Evolutionary conservation across 30 jellyfish, hydroid and myxozoan species (phyloP).

Genomic region (Hydractinia symbiolongicarpus): DNA sequence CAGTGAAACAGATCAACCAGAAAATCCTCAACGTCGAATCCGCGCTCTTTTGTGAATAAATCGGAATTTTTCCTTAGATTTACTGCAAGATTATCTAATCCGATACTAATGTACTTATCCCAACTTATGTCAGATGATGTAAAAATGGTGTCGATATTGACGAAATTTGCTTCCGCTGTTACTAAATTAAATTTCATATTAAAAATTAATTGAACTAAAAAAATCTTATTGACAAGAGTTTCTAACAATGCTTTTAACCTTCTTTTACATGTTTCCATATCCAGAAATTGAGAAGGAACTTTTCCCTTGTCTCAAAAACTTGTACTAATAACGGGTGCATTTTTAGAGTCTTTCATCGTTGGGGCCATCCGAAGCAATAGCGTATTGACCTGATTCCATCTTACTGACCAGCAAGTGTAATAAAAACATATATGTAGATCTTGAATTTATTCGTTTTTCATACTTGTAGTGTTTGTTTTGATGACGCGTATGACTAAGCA

Average conservation of each 20-base stretch:
- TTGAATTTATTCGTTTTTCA: too few species aligned
- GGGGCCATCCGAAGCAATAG: neutral
- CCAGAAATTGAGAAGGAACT: neutral
- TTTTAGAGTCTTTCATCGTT: constrained; percentile 7
- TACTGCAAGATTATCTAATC: neutral
- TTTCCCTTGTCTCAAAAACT: constrained; percentile 5
- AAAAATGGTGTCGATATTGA: neutral
- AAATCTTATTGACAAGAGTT: too few species aligned
- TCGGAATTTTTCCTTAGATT: neutral
- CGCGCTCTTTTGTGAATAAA: neutral
- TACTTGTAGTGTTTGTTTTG: too few species aligned
- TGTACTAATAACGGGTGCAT: constrained; percentile 1
- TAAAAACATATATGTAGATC: neutral
- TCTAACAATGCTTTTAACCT: too few species aligned
- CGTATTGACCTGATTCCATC: neutral
- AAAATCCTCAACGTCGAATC: constrained; percentile 8
- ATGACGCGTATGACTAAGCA: too few species aligned
- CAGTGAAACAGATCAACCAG: constrained; percentile 1
- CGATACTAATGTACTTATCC: constrained; percentile 4
- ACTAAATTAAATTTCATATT: neutral
- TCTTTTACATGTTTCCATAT: neutral
- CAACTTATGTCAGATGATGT: neutral
- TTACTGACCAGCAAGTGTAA: constrained; percentile 1
- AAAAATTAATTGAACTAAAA: too few species aligned
- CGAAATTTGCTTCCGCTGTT: neutral